These are phyloP conservation scores for Rhorus exstirpatorius DNA, from an alignment of 2,888 invertebrate genomes.

Conservation along the genomic window DNA sequence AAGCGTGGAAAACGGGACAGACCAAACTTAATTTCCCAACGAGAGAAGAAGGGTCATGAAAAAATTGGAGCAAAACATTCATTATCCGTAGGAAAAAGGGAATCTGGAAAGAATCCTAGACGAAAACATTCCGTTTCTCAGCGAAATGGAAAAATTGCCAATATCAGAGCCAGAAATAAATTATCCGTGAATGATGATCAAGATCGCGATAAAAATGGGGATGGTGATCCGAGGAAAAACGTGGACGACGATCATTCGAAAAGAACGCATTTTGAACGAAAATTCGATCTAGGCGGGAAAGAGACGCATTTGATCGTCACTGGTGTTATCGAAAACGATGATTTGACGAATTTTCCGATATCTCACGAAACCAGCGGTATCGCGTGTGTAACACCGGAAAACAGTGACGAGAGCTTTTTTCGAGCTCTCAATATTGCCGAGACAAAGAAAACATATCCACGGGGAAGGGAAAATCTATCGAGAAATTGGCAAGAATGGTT, in stretches of 20 bases:
- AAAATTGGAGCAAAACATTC: not conserved
- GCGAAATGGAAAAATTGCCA: not conserved
- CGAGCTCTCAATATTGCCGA: conserved; percentile 58
- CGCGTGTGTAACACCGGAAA: conserved; percentile 74
- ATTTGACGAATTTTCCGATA: conserved; percentile 71
- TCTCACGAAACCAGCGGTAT: conserved; percentile 76
- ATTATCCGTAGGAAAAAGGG: not conserved
- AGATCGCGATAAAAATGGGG: not conserved
- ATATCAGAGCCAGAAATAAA: not conserved
- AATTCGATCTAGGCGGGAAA: conserved; percentile 74
- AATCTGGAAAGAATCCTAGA: conserved; percentile 12
- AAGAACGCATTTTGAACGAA: conserved; percentile 43
- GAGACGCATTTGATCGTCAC: conserved; percentile 75
- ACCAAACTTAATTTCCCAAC: not conserved
- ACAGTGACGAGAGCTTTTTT: conserved; percentile 79
- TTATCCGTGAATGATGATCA: not conserved
- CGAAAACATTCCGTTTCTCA: not conserved
- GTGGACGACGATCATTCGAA: not conserved
- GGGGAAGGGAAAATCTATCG: conserved; percentile 80
- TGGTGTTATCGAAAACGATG: conserved; percentile 71
- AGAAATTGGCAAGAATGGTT: conserved; percentile 81
- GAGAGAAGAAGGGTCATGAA: not conserved
- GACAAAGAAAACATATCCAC: conserved; percentile 72
- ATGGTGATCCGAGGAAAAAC: not conserved
- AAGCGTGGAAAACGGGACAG: not conserved